Base-by-base conservation (phyloP, 1,140 invertebrate genomes). In the Belonocnema kinseyi region DNA sequence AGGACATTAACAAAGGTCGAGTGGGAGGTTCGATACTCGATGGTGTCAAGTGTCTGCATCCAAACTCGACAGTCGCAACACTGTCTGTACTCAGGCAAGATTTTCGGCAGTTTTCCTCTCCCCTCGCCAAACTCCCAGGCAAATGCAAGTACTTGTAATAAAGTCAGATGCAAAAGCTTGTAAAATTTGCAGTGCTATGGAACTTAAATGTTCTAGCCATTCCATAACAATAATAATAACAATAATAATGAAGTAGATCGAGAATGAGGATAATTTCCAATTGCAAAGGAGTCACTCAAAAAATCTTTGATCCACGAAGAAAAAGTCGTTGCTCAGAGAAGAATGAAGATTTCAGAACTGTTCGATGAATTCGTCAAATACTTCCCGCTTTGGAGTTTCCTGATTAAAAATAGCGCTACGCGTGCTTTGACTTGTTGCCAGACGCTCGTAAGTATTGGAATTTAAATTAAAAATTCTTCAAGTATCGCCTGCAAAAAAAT, bases 381-480 rank as follows among this genome's bases (percentile, higher is more conserved):
- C 61, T 66, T 66, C 46, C 61, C 26, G 61, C 61, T 66, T 66
- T 66, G 21, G 61, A 66, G 61, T 66, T 66, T 66, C 40, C 61
- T 66, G 61, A 66, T 66, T 66, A 66, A 66, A 66, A 66, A 66
- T 66, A 66, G 61, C 61, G 61, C 61, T 66, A 66, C 61, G 61
- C 61, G 61, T 66, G 61, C 61, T 66, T 66, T 66, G 61, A 66
- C 61, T 66, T 66, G 61, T 66, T 66, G 61, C 61, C 61, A 66
- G 61, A n/a, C 61, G 61, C 61, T 66, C 33, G 61, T 66, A 66
- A 66, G 61, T 66, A 66, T 66, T 33, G 61, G 61, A 66, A 66
- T 66, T 66, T 66, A 66, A 66, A 66, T 66, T 66, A 66, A 66
- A 66, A 66, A 66, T 66, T 66, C 61, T 66, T 66, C 61, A 66